A percentile compares a stretch with the other conserved stretches of the same genome.
Conservation (phyloP, 2,888 invertebrate genomes). For the Amphipyra berbera region DNA sequence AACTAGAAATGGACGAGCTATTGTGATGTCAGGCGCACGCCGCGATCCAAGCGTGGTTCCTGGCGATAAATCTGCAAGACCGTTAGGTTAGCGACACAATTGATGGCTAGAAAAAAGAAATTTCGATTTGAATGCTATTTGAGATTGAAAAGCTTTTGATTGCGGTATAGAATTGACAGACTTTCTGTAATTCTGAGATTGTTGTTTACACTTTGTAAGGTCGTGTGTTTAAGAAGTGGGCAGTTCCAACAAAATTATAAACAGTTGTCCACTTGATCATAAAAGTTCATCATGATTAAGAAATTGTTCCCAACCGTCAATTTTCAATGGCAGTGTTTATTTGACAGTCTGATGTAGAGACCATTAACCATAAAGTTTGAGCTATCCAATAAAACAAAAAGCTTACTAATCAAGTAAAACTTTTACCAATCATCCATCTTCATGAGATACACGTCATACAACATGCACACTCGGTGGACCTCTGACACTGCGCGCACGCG, state of each 20-base stretch:
- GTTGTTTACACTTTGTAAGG: neutral
- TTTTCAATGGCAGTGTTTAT: neutral
- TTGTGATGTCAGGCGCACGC: constrained; percentile 78
- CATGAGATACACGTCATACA: constrained; percentile 46
- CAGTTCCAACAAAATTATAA: neutral
- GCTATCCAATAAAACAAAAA: constrained; percentile 39
- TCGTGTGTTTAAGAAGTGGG: no score
- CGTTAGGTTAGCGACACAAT: constrained; percentile 63
- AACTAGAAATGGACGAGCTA: constrained; percentile 75
- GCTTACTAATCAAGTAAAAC: constrained; percentile 29
- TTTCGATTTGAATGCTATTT: constrained; percentile 31
- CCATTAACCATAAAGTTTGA: constrained; percentile 31
- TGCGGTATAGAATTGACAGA: neutral
- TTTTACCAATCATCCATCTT: constrained; percentile 55
- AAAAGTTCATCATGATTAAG: no score
- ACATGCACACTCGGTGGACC: constrained; percentile 65
- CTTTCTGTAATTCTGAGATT: neutral
- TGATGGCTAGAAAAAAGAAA: constrained; percentile 47
- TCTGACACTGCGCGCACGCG: constrained; percentile 73
- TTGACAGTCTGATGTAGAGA: neutral
- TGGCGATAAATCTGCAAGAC: constrained; percentile 69
- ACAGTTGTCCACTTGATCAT: no score
- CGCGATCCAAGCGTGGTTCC: constrained; percentile 62
- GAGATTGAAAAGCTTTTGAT: constrained; percentile 5
- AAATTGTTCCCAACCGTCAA: neutral